A percentile compares a stretch with the other conserved stretches of the same genome.
phyloP scores from a whole-genome alignment of 2,888 invertebrate genomes.

The Poecilus cupreus region DNA sequence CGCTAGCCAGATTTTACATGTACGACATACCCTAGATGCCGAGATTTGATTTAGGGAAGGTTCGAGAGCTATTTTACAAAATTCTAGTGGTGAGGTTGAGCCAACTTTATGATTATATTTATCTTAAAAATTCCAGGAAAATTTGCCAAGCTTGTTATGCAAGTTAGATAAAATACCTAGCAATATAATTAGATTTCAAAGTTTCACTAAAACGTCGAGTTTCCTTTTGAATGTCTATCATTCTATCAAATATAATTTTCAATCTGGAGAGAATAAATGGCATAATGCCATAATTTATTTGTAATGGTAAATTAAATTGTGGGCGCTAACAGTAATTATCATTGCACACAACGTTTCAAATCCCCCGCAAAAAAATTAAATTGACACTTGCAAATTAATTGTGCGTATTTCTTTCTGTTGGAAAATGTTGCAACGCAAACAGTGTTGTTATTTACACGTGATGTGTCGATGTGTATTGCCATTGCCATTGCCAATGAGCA shows the following conservation, averaged over 20 bases:
- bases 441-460: constrained; percentile 11
- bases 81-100: background rate
- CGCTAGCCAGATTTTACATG: constrained; percentile 25
- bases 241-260: background rate
- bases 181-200: background rate
- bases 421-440: constrained; percentile 1
- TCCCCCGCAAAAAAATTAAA: background rate
- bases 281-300: background rate
- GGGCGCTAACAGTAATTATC: background rate
- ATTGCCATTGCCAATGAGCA: no score
- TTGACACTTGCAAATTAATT: background rate
- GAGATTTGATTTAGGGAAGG: constrained; percentile 40
- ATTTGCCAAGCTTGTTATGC: constrained; percentile 13
- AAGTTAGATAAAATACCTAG: constrained; percentile 14
- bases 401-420: background rate
- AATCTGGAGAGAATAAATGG: background rate
- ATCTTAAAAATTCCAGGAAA: background rate
- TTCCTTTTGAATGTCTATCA: background rate
- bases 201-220: background rate
- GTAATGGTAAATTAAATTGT: constrained; percentile 8
- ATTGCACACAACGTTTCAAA: background rate
- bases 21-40: constrained; percentile 20
- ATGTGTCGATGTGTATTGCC: background rate
- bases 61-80: constrained; percentile 18
- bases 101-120: constrained; percentile 7